Conservation (phyloP, 30 jellyfish, hydroid and myxozoan genomes). For the Aurelia sp. region DNA sequence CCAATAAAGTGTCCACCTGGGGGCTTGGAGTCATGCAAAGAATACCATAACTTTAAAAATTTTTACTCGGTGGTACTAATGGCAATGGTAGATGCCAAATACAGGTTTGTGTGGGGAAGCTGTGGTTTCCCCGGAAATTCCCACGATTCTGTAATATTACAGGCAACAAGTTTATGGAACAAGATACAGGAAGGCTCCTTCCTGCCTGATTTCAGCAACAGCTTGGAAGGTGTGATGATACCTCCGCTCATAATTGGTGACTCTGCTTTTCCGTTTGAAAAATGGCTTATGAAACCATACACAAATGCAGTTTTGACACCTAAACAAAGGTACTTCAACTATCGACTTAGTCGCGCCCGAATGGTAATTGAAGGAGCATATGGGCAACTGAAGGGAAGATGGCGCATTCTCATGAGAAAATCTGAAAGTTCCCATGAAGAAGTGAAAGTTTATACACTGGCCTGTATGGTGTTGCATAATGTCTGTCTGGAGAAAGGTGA, state of each 20-base stretch:
- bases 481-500: conserved; percentile 22
- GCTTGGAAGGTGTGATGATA: not conserved
- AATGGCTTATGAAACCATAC: conserved; percentile 55
- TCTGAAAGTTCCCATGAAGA: conserved; percentile 15
- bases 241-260: conserved; percentile 70
- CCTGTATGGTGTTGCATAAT: conserved; percentile 60
- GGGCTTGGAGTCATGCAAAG: no score
- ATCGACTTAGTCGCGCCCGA: conserved; percentile 70
- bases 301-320: conserved; percentile 56
- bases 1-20: no score
- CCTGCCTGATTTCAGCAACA: conserved; percentile 30
- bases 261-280: conserved; percentile 55
- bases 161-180: conserved; percentile 74
- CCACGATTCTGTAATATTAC: conserved; percentile 48
- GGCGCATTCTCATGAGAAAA: conserved; percentile 29
- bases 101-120: conserved; percentile 74
- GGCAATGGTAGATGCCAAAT: conserved; percentile 79
- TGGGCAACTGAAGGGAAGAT: conserved; percentile 48
- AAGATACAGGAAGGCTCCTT: conserved; percentile 24
- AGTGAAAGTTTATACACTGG: conserved; percentile 30
- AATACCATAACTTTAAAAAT: not conserved
- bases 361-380: conserved; percentile 60
- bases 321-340: conserved; percentile 55
- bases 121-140: conserved; percentile 78
- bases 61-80: conserved; percentile 68